Percentiles rank a stretch among this genome's conserved stretches.
Evolutionary conservation across 2,888 invertebrate species (phyloP).

Genomic region (Prenolepis imparis): DNA sequence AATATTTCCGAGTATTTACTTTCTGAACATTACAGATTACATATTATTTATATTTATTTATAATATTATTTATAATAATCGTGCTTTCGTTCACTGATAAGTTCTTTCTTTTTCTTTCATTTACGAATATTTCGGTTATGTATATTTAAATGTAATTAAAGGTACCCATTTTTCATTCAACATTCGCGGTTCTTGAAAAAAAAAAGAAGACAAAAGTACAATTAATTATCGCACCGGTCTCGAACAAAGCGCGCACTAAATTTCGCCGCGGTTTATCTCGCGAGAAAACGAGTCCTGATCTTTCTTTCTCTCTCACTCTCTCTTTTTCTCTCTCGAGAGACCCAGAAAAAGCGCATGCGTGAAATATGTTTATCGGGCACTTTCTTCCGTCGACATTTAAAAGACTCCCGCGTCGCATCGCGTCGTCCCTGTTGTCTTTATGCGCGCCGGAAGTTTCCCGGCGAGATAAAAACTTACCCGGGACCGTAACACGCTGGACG

Average conservation of each 20-base stretch:
- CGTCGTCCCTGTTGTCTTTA: conserved; percentile 62
- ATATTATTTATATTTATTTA: background rate
- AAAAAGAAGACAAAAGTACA: background rate
- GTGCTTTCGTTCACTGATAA: background rate
- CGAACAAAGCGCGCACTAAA: conserved; percentile 35
- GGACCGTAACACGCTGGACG: conserved; percentile 37
- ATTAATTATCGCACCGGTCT: conserved; percentile 35
- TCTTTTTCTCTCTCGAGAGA: background rate
- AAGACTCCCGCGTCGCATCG: conserved; percentile 56
- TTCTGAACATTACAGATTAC: background rate
- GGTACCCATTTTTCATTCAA: conserved; percentile 23
- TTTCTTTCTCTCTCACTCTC: background rate
- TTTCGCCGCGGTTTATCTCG: conserved; percentile 48
- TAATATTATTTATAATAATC: background rate
- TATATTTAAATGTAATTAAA: conserved; percentile 23
- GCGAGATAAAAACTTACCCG: conserved; percentile 66
- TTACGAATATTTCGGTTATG: background rate
- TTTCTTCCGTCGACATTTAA: conserved; percentile 61
- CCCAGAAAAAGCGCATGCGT: conserved; percentile 48
- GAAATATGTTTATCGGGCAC: conserved; percentile 70
- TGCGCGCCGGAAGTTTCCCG: conserved; percentile 61
- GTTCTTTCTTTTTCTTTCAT: background rate
- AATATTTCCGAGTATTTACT: background rate
- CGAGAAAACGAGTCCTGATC: conserved; percentile 4
- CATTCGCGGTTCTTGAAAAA: background rate